Base-by-base conservation (phyloP, 2,888 invertebrate genomes). In the Caenorhabditis sp. region DNA sequence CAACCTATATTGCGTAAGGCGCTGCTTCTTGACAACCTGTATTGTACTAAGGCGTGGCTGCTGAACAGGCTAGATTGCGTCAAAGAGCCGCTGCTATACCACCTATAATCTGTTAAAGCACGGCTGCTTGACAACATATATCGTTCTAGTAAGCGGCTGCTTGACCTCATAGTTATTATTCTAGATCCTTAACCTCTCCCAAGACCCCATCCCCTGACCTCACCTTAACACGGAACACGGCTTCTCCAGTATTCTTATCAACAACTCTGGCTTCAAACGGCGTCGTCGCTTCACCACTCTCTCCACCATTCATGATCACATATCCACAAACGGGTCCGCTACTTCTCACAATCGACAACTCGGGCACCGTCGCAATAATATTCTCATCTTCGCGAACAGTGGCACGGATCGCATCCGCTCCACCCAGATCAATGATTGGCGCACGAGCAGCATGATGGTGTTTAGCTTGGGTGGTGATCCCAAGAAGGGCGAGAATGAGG, bases 281-380 rank as follows among this genome's bases (percentile, higher is more conserved):
- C 14, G 83, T 58, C 14, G 63, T 59, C 36, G 74, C 72, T n/a
- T n/a, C n/a, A 57, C 70, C 74, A 60, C 67, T 70, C 31, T 70
- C 60, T 20, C 80, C 70, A 14, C 74, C n/a, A n/a, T n/a, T n/a
- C n/a, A n/a, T 82, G 61, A 86, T 52, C 21, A 84, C 73, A 68
- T 86, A 86, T 52, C 75, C 75, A 68, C 87, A 87, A 43, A 87
- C 80, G 21, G 87, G 87, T 57, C 87, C 86, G 14, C 14, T 56
- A 26, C 5, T 56, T 5, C 26, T 25, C 8, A 84, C 67, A 67
- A 86, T 83, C 38, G 78, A 75, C 49, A 87, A 70, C 23, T 82
- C 81, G 20, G 87, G 87, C 20, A 84, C 84, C 7, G 87, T 80
- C 54, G 76, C 79, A 59, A 87, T 82, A 23, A 83, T 72, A 49